Evolutionary conservation across 2,113 vertebrate genomes (phyloP).

Genomic region (Columba livia): DNA sequence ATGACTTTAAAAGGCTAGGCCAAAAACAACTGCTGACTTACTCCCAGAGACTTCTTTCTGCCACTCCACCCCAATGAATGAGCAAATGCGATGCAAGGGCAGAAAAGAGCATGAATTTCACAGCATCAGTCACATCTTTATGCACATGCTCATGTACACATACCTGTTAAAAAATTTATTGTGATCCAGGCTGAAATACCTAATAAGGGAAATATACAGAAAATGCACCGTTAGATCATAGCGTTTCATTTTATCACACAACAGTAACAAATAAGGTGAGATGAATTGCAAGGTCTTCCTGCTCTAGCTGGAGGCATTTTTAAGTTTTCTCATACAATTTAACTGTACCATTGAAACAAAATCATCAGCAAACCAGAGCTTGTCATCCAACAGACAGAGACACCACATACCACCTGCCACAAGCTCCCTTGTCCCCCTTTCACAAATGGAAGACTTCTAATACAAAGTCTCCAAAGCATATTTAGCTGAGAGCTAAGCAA

Average conservation of each 20-base stretch:
- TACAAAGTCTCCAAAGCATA: neutral
- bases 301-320: neutral
- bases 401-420: neutral
- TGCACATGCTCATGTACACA: neutral
- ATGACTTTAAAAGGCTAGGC: neutral
- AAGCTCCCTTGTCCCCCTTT: neutral
- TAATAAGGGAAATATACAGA: conserved; percentile 57
- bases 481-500: neutral
- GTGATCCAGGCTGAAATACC: conserved; percentile 97
- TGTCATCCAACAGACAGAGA: neutral
- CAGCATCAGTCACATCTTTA: neutral
- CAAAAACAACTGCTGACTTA: neutral
- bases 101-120: neutral
- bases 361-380: neutral
- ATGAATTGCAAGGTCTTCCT: neutral
- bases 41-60: neutral
- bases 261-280: neutral
- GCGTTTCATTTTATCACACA: neutral
- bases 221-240: neutral
- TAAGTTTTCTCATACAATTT: neutral
- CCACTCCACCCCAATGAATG: neutral
- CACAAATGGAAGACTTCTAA: neutral
- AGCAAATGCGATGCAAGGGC: neutral
- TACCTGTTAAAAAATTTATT: conserved; percentile 93
- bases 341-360: neutral